Conservation (phyloP, 2,888 invertebrate genomes). For the Acanthosoma haemorrhoidale region DNA sequence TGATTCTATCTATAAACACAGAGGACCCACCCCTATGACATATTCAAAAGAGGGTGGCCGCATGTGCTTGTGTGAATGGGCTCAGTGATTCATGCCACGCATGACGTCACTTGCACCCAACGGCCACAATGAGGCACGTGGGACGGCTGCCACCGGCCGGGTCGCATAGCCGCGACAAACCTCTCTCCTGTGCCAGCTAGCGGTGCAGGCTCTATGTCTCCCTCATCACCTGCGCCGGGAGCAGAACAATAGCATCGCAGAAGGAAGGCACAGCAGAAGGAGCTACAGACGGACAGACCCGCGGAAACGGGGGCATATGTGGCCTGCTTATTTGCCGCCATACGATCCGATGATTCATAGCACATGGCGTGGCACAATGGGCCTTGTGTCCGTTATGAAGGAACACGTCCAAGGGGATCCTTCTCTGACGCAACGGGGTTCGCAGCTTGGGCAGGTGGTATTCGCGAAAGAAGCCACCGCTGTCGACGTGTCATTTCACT, state of each 20-base stretch:
- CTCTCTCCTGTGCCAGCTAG: background rate
- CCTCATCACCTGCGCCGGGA: background rate
- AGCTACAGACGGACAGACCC: background rate
- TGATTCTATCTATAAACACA: conserved; percentile 18
- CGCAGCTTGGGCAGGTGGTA: too few species aligned
- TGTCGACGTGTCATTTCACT: too few species aligned
- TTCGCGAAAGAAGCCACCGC: too few species aligned
- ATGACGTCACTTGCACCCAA: conserved; percentile 13
- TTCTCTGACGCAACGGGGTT: too few species aligned
- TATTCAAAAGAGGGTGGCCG: conserved; percentile 14
- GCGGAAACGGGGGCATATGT: background rate
- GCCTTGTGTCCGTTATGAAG: too few species aligned
- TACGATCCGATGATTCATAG: background rate
- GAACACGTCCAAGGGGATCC: too few species aligned
- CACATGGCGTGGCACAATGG: background rate
- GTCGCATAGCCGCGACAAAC: background rate
- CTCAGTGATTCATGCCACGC: conserved; percentile 1
- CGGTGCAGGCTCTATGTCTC: too few species aligned
- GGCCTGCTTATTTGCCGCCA: background rate
- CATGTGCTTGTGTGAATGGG: background rate
- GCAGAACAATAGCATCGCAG: background rate
- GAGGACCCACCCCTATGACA: conserved; percentile 9
- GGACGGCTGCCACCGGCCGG: background rate
- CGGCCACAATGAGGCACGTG: conserved; percentile 13
- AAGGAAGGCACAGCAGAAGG: background rate